Base-by-base conservation (phyloP, 2,113 vertebrate species). In the Petrocephalus microphthalmus region DNA sequence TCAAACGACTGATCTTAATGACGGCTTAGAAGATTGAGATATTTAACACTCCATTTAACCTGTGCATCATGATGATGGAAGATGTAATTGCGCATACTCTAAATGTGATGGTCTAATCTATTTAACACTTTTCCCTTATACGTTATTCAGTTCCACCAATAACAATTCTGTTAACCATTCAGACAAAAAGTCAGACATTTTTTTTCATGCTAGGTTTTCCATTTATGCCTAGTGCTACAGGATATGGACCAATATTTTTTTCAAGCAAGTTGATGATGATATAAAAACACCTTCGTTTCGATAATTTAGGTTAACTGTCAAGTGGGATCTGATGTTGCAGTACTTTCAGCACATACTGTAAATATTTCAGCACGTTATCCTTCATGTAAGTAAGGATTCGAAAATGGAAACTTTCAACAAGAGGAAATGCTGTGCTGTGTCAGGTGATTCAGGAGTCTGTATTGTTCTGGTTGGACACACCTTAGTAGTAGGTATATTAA, bases 61-160 rank as follows among this genome's bases (percentile, higher is more conserved):
- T 51, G 47, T 51, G 11, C 42, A 84, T 45, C 82, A 49, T 84
- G 47, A 49, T 52, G 49, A 84, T 84, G 82, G 45, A 84, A 45
- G 45, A 15, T 25, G 82, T 84, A 84, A 84, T 84, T n/a, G 42
- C n/a, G 45, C 22, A 8, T 84, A 84, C 82, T 20, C 82, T n/a
- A n/a, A 51, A n/a, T 84, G 45, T 52, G 82, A 84, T 51, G 47
- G 20, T 49, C 82, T 51, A 84, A 84, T 84, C 82, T 51, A 84
- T 51, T 84, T 45, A 84, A 84, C 22, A 20, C 20, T 84, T 8
- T 52, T 84, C 4, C 71, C 82, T 52, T 47, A 51, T 25, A 49
- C 19, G 47, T 52, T 25, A 25, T 84, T 84, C 82, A 51, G 5
- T 84, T 84, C 19, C 82, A n/a, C 45, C 49, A 52, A 51, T 25